Conservation (phyloP, 2,113 vertebrate species). For the Empidonax alnorum region DNA sequence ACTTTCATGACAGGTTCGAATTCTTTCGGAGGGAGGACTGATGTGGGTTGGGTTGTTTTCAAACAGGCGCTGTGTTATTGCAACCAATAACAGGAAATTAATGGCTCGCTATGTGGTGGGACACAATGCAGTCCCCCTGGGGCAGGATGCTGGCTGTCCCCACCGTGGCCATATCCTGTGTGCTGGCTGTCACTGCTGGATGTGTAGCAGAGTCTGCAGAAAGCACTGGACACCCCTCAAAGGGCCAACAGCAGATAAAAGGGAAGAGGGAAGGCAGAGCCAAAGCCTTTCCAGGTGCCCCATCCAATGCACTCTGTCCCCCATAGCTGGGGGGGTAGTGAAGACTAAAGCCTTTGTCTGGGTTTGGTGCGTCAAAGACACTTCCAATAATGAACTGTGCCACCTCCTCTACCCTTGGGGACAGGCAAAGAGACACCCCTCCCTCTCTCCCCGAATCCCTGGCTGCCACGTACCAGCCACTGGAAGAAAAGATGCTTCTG, state of each 20-base stretch:
- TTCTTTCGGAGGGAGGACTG: not conserved
- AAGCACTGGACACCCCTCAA: not conserved
- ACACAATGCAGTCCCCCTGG: not conserved
- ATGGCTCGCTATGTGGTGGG: not conserved
- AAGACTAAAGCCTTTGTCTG: not conserved
- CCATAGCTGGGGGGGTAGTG: not conserved
- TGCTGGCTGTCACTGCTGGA: not conserved
- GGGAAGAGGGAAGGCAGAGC: not conserved
- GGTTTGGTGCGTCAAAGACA: not conserved
- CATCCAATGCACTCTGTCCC: accelerated
- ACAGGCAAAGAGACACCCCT: not conserved
- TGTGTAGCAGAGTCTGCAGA: accelerated
- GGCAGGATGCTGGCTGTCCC: not conserved
- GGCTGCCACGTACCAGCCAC: not conserved
- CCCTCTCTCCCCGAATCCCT: not conserved
- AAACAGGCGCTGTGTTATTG: not conserved
- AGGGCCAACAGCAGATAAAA: not conserved
- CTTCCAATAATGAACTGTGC: accelerated
- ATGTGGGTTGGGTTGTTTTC: not conserved
- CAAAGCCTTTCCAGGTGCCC: not conserved
- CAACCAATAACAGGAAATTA: constrained; percentile 56
- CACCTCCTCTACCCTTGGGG: not conserved
- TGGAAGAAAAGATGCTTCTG: not conserved
- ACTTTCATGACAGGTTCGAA: constrained; percentile 23
- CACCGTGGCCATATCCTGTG: accelerated